phyloP scores from a whole-genome alignment of 1,140 invertebrate genomes.

The Ericerus pela region DNA sequence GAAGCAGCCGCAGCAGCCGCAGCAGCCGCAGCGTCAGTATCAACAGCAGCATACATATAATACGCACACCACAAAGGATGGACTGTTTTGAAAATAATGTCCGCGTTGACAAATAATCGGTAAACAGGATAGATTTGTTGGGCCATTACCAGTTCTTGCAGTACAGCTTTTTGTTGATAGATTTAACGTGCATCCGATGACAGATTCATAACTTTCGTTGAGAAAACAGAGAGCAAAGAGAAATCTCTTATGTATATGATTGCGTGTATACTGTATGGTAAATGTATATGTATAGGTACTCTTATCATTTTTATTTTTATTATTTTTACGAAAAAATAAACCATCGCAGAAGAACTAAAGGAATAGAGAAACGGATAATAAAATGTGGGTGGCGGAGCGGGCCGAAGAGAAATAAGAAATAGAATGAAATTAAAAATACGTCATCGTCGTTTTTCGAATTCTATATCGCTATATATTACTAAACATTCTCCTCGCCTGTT shows the following conservation, averaged over 20 bases:
- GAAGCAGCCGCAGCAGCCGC: no score
- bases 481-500: no score
- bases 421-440: no score
- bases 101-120: conserved; percentile 7
- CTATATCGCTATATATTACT: no score
- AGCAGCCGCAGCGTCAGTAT: no score
- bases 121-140: conserved; percentile 10
- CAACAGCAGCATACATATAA: no score
- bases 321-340: background rate
- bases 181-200: conserved; percentile 1
- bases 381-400: no score
- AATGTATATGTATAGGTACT: conserved; percentile 2
- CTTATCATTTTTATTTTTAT: background rate
- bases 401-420: no score
- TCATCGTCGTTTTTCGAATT: no score
- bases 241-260: background rate
- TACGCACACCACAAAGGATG: background rate
- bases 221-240: background rate
- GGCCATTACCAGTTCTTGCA: conserved; percentile 7
- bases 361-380: no score
- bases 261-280: no score
- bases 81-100: conserved; percentile 4
- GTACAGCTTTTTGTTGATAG: background rate
- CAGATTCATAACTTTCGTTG: conserved; percentile 4
- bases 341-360: background rate